Conservation (phyloP, 1,140 invertebrate species). For the Macrocentrus cingulum region DNA sequence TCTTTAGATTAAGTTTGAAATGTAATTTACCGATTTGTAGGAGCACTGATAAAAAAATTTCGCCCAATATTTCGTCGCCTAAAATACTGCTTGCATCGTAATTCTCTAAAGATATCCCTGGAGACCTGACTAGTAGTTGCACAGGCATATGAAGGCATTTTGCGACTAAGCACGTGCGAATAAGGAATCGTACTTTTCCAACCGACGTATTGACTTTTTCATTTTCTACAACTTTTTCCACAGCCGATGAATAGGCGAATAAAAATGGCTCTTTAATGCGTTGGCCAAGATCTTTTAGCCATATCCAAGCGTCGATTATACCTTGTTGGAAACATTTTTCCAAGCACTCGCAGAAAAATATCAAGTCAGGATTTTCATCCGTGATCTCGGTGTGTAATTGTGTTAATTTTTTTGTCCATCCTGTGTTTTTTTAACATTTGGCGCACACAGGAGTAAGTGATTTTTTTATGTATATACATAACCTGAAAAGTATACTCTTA, state of each 20-base stretch:
- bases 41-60: slow-evolving; percentile 64
- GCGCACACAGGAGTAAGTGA: too few relatives aligned
- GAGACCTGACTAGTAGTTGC: slow-evolving; percentile 52
- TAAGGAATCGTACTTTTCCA: slow-evolving; percentile 61
- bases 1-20: slow-evolving; percentile 61
- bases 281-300: slow-evolving; percentile 55
- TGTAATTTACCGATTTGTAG: slow-evolving; percentile 59
- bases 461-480: slow-evolving; percentile 10
- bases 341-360: slow-evolving; percentile 54
- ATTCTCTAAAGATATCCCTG: slow-evolving; percentile 41
- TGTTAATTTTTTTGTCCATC: slow-evolving; percentile 53
- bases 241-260: slow-evolving; percentile 50
- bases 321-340: slow-evolving; percentile 60
- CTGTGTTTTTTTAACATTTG: too few relatives aligned
- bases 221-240: slow-evolving; percentile 54
- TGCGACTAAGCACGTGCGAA: slow-evolving; percentile 60
- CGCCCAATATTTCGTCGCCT: slow-evolving; percentile 63
- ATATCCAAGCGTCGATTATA: slow-evolving; percentile 56
- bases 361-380: slow-evolving; percentile 51
- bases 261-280: slow-evolving; percentile 45
- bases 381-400: slow-evolving; percentile 46
- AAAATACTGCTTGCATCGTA: slow-evolving; percentile 52
- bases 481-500: slow-evolving; percentile 36
- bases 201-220: slow-evolving; percentile 52
- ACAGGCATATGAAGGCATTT: slow-evolving; percentile 63